Conservation (phyloP, 2,797 vertebrate species). For the Neosilurus hyrtlii region DNA sequence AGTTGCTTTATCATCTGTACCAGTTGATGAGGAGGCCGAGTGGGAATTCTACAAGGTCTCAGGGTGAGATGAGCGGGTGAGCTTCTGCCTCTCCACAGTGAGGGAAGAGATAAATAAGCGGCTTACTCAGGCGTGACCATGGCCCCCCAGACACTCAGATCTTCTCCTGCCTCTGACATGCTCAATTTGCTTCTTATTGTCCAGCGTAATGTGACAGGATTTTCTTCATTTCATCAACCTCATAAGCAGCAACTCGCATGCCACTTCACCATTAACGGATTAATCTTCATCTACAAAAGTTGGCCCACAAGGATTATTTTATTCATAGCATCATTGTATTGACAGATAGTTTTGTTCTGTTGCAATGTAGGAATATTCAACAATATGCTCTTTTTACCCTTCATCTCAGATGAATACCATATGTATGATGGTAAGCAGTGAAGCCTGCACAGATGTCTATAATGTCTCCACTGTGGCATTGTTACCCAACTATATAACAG, state of each 20-base stretch:
- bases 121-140: conserved; percentile 53
- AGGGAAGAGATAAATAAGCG: conserved; percentile 56
- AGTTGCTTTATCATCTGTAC: conserved; percentile 23
- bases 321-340: neutral
- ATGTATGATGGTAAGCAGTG: conserved; percentile 3
- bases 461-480: neutral
- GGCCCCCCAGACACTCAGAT: conserved; percentile 54
- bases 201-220: conserved; percentile 34
- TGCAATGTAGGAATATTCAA: neutral
- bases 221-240: conserved; percentile 33
- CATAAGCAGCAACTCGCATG: conserved; percentile 21
- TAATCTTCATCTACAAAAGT: neutral
- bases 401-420: neutral
- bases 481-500: conserved; percentile 3
- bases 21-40: conserved; percentile 22
- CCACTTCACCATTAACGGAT: neutral
- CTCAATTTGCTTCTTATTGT: conserved; percentile 49
- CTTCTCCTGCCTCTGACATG: conserved; percentile 61
- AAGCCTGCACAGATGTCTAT: neutral
- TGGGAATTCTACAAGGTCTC: neutral
- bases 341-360: neutral
- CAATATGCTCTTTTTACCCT: neutral
- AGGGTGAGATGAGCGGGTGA: conserved; percentile 1
- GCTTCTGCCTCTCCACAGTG: conserved; percentile 19
- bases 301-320: neutral